Evolutionary conservation across 2,888 invertebrate species (phyloP), one percentile per base, ranked within the genome.

Genomic region (Lapara coniferarum): DNA sequence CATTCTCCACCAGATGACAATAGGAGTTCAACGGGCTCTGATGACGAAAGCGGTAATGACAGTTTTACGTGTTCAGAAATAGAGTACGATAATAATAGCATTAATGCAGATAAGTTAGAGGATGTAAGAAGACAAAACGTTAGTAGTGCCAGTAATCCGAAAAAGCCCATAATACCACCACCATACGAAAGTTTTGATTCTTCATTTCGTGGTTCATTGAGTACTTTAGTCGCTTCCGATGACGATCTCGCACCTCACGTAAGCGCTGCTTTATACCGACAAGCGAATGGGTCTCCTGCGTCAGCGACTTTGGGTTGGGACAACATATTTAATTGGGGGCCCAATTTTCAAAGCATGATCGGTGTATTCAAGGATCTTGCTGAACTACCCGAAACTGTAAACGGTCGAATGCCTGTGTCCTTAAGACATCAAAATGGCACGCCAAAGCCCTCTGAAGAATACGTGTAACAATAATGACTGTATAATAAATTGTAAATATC

Each of bases 51-150:
- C 89, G 97, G 96, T 75, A 98, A 99, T 90, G 99, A 99, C 86
- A 98, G 98, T 79, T 99, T 99, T 92, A 99, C 99, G 13, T 99
- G 99, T 92, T 99, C 99, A 0, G 99, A 99, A 93, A 98, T 98
- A 85, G 99, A 99, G 89, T 98, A 98, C 86, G 98, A 98, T 83
- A 98, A 98, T 85, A 97, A 97, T 81, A 97, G 97, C 81, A 93
- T 97, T 73, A 96, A 95, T 69, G 97, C 97, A 16, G 97, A 97
- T 83, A 97, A 97, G 83, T 94, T 95, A 71, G 96, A 95, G 77
- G 95, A 95, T 77, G 95, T 95, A 56, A 92, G 95, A 71, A 94
- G 95, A 78, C 90, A 85, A 74, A 95, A 95, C 78, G 93, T 95
- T 19, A 94, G 89, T 72, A 95, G 88, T 73, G 91, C 89, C 73